phyloP scores from a whole-genome alignment of 2,888 invertebrate species.

The Torymus auratus region DNA sequence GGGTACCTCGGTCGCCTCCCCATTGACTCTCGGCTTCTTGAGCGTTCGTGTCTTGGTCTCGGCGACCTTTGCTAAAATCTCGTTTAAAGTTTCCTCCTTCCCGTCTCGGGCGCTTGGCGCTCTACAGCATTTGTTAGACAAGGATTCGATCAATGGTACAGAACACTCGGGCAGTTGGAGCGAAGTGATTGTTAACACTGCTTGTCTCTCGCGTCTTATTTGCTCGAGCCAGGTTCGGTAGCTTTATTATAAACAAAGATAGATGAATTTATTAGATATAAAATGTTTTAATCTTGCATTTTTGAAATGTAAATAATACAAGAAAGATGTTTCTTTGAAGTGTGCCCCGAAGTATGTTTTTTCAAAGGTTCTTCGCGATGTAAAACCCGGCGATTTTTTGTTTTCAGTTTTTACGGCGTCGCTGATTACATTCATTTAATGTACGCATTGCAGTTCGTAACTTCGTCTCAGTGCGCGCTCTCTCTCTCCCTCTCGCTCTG shows the following conservation, averaged over 20 bases:
- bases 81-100: constrained; percentile 62
- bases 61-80: constrained; percentile 63
- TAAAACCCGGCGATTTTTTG: background rate
- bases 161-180: constrained; percentile 72
- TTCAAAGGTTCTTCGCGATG: too few species aligned
- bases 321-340: too few species aligned
- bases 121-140: constrained; percentile 65
- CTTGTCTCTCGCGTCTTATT: constrained; percentile 68
- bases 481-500: background rate
- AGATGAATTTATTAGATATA: too few species aligned
- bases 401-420: background rate
- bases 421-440: constrained; percentile 20
- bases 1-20: background rate
- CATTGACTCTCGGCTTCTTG: constrained; percentile 24
- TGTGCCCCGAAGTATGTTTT: too few species aligned
- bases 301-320: too few species aligned
- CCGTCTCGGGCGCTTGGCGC: constrained; percentile 49
- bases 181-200: constrained; percentile 72
- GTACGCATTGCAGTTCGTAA: constrained; percentile 52
- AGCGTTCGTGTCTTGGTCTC: constrained; percentile 49
- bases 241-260: constrained; percentile 57
- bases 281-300: too few species aligned
- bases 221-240: constrained; percentile 71
- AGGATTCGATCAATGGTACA: constrained; percentile 71
- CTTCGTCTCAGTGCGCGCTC: background rate